Percentiles rank a stretch among this genome's conserved stretches.
phyloP scores from a whole-genome alignment of 2,888 invertebrate genomes.

The Tenthredo mesomela region DNA sequence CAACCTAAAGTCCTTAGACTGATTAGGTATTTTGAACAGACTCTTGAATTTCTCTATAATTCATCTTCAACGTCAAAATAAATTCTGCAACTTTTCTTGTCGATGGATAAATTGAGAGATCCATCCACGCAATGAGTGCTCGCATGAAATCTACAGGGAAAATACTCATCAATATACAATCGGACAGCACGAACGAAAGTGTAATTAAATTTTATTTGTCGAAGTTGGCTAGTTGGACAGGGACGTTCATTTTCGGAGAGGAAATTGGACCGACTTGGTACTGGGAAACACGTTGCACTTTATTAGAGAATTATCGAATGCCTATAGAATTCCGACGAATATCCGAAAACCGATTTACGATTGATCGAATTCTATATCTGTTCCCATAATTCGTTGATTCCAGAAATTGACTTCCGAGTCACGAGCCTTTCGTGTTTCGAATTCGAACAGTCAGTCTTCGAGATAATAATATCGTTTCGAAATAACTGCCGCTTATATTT shows the following conservation, averaged over 20 bases:
- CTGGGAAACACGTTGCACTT: conserved; percentile 27
- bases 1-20: neutral
- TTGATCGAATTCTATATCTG: neutral
- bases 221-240: conserved; percentile 8
- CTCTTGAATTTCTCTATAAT: neutral
- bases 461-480: neutral
- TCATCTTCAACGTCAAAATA: neutral
- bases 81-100: neutral
- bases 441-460: neutral
- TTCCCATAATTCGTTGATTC: neutral
- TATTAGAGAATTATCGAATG: neutral
- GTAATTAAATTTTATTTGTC: neutral
- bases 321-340: neutral
- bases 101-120: neutral
- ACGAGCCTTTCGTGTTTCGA: neutral
- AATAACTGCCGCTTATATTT: neutral
- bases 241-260: conserved; percentile 40
- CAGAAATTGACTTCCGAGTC: neutral
- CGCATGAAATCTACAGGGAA: no score
- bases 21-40: neutral
- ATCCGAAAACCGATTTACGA: neutral
- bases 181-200: neutral
- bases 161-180: neutral
- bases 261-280: conserved; percentile 20
- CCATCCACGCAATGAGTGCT: no score